Base-by-base conservation (phyloP, 2,797 vertebrate genomes). In the Poeciliopsis gracilis region DNA sequence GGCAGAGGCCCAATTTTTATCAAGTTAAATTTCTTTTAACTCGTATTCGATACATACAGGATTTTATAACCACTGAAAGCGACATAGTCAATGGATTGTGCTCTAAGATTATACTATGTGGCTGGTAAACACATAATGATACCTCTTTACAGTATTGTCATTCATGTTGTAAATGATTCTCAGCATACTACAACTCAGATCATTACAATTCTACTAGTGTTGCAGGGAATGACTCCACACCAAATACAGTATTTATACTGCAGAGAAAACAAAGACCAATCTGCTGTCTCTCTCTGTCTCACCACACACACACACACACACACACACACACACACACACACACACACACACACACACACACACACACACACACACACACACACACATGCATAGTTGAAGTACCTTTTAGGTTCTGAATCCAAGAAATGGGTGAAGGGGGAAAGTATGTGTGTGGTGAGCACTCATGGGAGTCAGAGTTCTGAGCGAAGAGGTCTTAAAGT, bases 401-500 rank as follows among this genome's bases (percentile, higher is more conserved):
- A 25, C 69, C 57, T 61, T 73, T 84, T 77, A 16, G 72, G 9
- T 77, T 77, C 30, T 43, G 66, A 46, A 23, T 36, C 66, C 69
- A 12, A 75, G 55, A 85, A 85, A 75, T 2, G 36, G 53, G 7
- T 76, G 71, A 67, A 36, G 57, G 18, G 30, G 38, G 20, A 66
- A 75, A 74, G 47, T 73, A 66, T 25, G 15, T 77, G 70, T 59
- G 61, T 76, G 72, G 70, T 30, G 23, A 38, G 33, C 0, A 18
- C 84, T 85, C 81, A 59, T 78, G 80, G 83, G 83, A 87, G 82
- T 74, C 18, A 2, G 53, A 82, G 82, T 83, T 85, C 49, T 80
- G 76, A 77, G 69, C 11, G 15, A 70, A 75, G 72, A 83, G 53
- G 36, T 86, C 73, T 55, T 74, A 33, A 30, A 79, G 49, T 23